Base-by-base conservation (phyloP, 2,888 invertebrate genomes). In the Chymomyza fuscimana region DNA sequence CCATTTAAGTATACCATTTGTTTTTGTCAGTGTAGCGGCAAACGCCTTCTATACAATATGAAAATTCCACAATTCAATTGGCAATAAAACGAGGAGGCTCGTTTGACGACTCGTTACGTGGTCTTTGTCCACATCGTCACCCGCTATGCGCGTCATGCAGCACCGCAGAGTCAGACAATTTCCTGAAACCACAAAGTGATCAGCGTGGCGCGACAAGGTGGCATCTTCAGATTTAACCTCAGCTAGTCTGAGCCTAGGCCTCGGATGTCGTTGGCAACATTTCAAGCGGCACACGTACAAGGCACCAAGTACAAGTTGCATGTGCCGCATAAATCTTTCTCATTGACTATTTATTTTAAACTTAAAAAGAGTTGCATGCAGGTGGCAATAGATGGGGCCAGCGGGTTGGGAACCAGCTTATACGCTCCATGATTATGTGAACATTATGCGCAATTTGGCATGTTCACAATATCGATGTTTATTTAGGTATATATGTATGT, bases 61-160 rank as follows among this genome's bases (percentile, higher is more conserved):
- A 77, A 82, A 82, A 80, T 73, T 73, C 82, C 82, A 72, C 77
- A 77, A 77, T 76, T 78, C 80, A 78, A 82, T 86, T 82, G 83
- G 80, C 83, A 77, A 88, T 80, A 81, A 79, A 78, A 73, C 75
- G 74, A 70, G 74, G 67, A 75, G 87, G 81, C 89, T 78, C 87
- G 88, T 88, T 88, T 89, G 89, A 77, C 89, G 81, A 89, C 78
- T 78, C 62, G 79, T 86, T 88, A 87, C 89, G 85, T 83, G 72
- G 77, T 67, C 36, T 58, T 56, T 52, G 40, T 9, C 56, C 52
- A 25, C 29, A 52, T 46, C 54, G 70, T 75, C 84, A 85, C 78
- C 87, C 80, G 79, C 80, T 72, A 71, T 52, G 65, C 59, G 56
- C 25, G 61, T 59, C 72, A 69, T 64, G 69, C 64, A 32, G 40